A percentile compares a stretch with the other conserved stretches of the same genome.
Conservation (phyloP, 2,113 vertebrate species). For the Megaceryle torquata region DNA sequence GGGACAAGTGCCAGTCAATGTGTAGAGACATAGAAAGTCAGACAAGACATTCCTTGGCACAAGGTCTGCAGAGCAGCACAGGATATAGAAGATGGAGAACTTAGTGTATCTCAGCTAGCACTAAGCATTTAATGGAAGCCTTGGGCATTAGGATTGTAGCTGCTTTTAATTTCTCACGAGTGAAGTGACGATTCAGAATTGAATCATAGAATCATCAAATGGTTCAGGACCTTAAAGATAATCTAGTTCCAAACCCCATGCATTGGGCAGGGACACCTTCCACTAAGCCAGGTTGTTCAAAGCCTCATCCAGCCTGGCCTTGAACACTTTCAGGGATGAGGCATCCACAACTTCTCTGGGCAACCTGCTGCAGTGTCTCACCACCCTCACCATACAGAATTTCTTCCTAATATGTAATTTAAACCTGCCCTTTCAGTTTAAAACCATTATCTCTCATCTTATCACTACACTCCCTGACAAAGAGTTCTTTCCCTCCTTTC, state of each 20-base stretch:
- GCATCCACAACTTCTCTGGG: neutral
- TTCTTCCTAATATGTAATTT: neutral
- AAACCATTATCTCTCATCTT: neutral
- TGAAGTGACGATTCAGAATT: neutral
- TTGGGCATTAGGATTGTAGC: neutral
- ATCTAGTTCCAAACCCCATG: neutral
- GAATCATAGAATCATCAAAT: neutral
- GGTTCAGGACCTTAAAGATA: neutral
- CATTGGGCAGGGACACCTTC: neutral
- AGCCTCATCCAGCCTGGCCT: neutral
- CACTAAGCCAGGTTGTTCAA: neutral
- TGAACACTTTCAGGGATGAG: neutral
- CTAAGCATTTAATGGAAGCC: neutral
- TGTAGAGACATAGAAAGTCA: neutral
- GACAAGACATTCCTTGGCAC: neutral
- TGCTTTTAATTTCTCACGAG: neutral
- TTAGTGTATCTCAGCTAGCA: neutral
- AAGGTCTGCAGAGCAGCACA: fast-evolving
- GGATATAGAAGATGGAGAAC: neutral
- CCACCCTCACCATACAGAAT: neutral
- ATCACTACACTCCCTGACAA: neutral
- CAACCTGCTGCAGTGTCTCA: neutral
- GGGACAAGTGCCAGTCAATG: neutral
- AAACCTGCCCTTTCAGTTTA: neutral
- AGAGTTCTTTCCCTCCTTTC: neutral